These are phyloP conservation scores for Melanaphis sacchari DNA, from an alignment of 1,140 invertebrate genomes.

Conservation along the genomic window DNA sequence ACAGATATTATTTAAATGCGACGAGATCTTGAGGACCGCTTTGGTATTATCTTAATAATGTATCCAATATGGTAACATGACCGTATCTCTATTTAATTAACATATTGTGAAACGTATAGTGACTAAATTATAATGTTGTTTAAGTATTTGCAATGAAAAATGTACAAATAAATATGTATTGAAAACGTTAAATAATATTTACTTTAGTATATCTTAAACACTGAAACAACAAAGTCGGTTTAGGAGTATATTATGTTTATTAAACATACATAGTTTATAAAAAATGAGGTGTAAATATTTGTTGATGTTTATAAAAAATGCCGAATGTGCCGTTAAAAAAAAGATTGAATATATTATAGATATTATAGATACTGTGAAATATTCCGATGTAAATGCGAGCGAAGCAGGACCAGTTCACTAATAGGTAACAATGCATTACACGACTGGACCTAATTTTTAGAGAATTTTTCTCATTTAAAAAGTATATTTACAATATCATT, in stretches of 20 bases:
- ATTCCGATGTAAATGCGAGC: no score
- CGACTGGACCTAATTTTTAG: not conserved
- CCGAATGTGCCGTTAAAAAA: not conserved
- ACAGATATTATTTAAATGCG: not conserved
- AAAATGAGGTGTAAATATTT: not conserved
- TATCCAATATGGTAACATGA: not conserved
- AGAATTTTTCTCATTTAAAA: not conserved
- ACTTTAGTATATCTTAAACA: not conserved
- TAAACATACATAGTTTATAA: not conserved
- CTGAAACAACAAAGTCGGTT: not conserved
- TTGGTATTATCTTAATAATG: not conserved
- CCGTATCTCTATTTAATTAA: not conserved
- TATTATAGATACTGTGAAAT: not conserved
- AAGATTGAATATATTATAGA: not conserved
- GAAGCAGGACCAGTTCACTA: not conserved
- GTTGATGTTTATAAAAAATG: not conserved
- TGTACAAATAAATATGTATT: not conserved
- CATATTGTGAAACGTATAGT: not conserved
- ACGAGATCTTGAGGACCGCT: not conserved
- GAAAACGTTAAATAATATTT: not conserved
- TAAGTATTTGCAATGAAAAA: not conserved
- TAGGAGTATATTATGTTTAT: not conserved
- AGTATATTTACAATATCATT: not conserved
- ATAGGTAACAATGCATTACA: not conserved
- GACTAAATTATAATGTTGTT: not conserved